Percentiles rank a stretch among this genome's conserved stretches.
These are phyloP conservation scores for Hepsetus odoe DNA, from an alignment of 2,113 vertebrate species.

Conservation along the genomic window DNA sequence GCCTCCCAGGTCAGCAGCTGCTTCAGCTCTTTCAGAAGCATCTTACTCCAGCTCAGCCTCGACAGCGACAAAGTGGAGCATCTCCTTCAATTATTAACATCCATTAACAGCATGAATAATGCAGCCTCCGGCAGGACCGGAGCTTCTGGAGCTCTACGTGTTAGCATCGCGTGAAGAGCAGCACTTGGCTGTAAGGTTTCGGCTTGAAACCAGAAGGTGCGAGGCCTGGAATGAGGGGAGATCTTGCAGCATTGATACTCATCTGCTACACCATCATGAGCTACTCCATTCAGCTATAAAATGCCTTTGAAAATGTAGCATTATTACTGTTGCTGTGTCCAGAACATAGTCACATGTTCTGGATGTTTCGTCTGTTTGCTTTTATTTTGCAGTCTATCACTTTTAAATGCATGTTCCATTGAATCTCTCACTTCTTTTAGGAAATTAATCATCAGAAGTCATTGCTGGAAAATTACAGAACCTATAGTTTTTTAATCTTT, in stretches of 20 bases:
- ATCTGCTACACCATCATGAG: constrained; percentile 31
- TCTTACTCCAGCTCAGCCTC: neutral
- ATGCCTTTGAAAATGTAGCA: too few relatives aligned
- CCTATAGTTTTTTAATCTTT: too few relatives aligned
- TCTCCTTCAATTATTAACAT: constrained; percentile 52
- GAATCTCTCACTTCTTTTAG: too few relatives aligned
- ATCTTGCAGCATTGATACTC: neutral
- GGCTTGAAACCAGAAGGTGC: constrained; percentile 23
- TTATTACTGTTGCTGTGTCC: too few relatives aligned
- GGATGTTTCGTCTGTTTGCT: too few relatives aligned
- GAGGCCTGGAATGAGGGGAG: neutral
- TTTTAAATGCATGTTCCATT: too few relatives aligned
- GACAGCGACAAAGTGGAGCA: constrained; percentile 32
- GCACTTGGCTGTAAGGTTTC: constrained; percentile 12
- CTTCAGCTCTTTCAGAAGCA: neutral
- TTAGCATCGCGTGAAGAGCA: constrained; percentile 30
- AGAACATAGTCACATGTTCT: too few relatives aligned
- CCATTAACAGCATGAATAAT: constrained; percentile 50
- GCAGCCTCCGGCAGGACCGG: constrained; percentile 37
- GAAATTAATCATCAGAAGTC: too few relatives aligned
- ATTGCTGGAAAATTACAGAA: too few relatives aligned
- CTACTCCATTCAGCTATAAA: neutral
- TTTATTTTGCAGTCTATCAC: too few relatives aligned
- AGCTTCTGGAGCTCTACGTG: constrained; percentile 4
- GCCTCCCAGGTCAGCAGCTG: neutral